Evolutionary conservation across 2,797 vertebrate genomes (phyloP), one percentile per base, ranked within the genome.

Genomic region (Neosalanx taihuensis): DNA sequence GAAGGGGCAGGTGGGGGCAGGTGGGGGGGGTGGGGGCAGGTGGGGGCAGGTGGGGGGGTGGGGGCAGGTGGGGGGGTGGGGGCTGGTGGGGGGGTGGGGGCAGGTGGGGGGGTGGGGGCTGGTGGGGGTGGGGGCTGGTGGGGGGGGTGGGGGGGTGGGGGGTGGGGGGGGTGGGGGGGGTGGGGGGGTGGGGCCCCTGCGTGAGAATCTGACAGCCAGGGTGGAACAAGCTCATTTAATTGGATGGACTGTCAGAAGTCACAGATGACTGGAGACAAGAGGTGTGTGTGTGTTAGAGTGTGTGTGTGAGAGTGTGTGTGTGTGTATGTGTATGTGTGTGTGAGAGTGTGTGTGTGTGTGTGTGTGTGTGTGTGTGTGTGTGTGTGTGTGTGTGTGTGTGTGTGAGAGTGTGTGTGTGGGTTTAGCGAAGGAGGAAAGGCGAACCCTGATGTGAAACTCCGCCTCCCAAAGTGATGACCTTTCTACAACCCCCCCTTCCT

Each of bases 141-240:
- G n/a, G n/a, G n/a, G n/a, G n/a, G n/a, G n/a, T n/a, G n/a, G n/a
- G n/a, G n/a, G n/a, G n/a, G n/a, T n/a, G n/a, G n/a, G n/a, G n/a
- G n/a, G n/a, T n/a, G n/a, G n/a, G n/a, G n/a, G n/a, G n/a, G n/a
- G n/a, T n/a, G n/a, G n/a, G n/a, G n/a, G n/a, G n/a, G n/a, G n/a
- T n/a, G n/a, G n/a, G n/a, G n/a, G n/a, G n/a, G n/a, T n/a, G n/a
- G n/a, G n/a, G n/a, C n/a, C n/a, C n/a, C n/a, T n/a, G n/a, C n/a
- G n/a, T 80, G 76, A 71, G 82, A 79, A 82, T 76, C 60, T 70
- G 46, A 79, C 72, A 64, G 29, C 30, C 23, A 33, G 4, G 23
- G 9, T 51, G 66, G 5, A 49, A 17, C 12, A 30, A 67, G 68
- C 65, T 20, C 18, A 15, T 49, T 41, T 81, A 82, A 86, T 81